Evolutionary conservation across 2,113 vertebrate genomes (phyloP), one percentile per base, ranked within the genome.

Genomic region (Delphinus delphis): DNA sequence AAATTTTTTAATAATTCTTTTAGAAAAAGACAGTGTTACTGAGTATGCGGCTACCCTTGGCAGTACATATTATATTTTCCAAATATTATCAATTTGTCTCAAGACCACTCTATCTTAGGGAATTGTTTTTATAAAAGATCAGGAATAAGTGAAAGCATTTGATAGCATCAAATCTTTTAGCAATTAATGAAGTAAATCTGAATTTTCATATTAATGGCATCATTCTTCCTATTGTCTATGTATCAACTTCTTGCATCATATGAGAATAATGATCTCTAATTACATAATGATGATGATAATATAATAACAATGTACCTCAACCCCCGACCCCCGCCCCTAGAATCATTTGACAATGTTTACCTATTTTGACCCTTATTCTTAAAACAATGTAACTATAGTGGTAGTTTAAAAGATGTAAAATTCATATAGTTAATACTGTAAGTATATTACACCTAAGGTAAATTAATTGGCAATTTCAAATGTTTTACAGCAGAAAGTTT

Each of bases 161-260:
- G 18, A 81, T 28, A 93, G 74, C 10, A 76, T 65, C 44, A 38
- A 50, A 90, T 74, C 18, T 83, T 90, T 90, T 60, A 50, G 25
- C 53, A 65, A 90, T 6, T 25, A 76, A 89, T 96, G 41, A 98
- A 98, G 88, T 71, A 41, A 90, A 92, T 95, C 62, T 47, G 25
- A 85, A 92, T 95, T 98, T 98, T 89, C 95, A 77, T 13, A 82
- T 55, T 93, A 92, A 96, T 92, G 50, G 18, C 67, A 80, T 77
- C 87, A 97, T 84, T 85, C 41, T 63, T 71, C 28, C 47, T 85
- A 83, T 93, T 97, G 82, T 91, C 28, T 79, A n/a, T 31, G 55
- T 62, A 88, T 62, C 90, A 25, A 91, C 9, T 23, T 97, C 93
- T 96, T 97, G 79, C 14, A 90, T 91, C 36, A 50, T 71, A 81